A percentile compares a stretch with the other conserved stretches of the same genome.
Evolutionary conservation across 1,140 invertebrate species (phyloP).

Genomic region (Drosophila pallidifrons): DNA sequence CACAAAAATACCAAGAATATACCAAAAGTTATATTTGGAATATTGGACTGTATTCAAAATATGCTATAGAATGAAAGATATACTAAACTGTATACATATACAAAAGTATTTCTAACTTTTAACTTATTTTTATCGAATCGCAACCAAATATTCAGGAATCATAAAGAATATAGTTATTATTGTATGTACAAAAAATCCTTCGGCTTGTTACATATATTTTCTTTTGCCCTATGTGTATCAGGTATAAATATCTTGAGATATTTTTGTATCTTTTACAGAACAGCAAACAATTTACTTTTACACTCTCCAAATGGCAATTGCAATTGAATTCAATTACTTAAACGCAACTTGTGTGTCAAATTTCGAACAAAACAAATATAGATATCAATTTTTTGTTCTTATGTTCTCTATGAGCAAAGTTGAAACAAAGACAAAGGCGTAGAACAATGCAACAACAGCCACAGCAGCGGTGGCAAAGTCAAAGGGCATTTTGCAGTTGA

Average conservation of each 20-base stretch:
- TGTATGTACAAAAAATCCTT: too few relatives aligned
- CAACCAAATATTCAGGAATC: too few relatives aligned
- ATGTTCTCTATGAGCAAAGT: not conserved
- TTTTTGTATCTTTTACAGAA: constrained; percentile 15
- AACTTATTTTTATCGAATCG: too few relatives aligned
- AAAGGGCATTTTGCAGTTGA: constrained; percentile 51
- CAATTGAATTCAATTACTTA: constrained; percentile 77
- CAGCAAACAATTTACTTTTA: constrained; percentile 29
- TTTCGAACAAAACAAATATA: constrained; percentile 29
- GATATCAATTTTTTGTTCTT: constrained; percentile 8
- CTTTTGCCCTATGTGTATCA: too few relatives aligned
- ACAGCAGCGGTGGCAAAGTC: constrained; percentile 46
- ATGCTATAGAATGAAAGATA: too few relatives aligned
- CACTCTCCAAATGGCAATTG: not conserved
- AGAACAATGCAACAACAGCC: constrained; percentile 27
- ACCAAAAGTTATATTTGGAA: too few relatives aligned
- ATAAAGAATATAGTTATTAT: too few relatives aligned
- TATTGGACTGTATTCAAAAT: too few relatives aligned
- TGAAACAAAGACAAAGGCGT: constrained; percentile 46
- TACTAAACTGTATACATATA: too few relatives aligned
- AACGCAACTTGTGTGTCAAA: constrained; percentile 41
- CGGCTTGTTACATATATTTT: not conserved
- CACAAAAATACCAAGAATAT: too few relatives aligned
- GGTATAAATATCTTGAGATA: not conserved
- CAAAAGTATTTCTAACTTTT: too few relatives aligned